Percentiles rank a stretch among this genome's conserved stretches.
phyloP scores from a whole-genome alignment of 2,113 vertebrate genomes.

The Monarcha castaneiventris region DNA sequence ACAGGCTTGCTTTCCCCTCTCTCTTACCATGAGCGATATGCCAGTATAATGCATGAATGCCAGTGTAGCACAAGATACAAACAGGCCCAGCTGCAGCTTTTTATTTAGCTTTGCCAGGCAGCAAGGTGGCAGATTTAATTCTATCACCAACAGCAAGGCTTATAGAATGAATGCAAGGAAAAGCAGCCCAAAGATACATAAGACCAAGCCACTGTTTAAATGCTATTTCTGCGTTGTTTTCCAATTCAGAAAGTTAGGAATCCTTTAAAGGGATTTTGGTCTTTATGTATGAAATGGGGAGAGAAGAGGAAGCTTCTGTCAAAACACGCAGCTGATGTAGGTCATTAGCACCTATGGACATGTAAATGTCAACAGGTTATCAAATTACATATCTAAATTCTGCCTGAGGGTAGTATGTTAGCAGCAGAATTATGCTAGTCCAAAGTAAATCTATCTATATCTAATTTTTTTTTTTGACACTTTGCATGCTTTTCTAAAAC shows the following conservation, averaged over 20 bases:
- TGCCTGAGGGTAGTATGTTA: background rate
- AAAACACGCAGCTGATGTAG: background rate
- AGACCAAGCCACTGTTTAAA: background rate
- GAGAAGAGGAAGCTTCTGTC: background rate
- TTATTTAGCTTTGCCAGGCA: background rate
- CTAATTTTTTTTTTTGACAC: background rate
- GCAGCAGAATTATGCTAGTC: background rate
- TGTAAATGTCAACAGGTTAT: constrained; percentile 21
- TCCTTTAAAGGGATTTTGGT: background rate
- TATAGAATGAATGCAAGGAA: background rate
- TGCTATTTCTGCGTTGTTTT: background rate
- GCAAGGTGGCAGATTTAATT: background rate
- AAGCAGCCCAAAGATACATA: background rate
- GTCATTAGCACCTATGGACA: background rate
- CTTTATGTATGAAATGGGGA: background rate
- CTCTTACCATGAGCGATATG: background rate
- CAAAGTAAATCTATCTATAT: background rate
- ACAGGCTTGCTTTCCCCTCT: background rate
- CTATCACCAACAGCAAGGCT: background rate
- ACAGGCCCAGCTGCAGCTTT: background rate
- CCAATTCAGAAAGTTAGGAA: background rate
- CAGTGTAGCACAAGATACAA: background rate
- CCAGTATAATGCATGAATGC: background rate
- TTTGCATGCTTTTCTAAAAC: background rate
- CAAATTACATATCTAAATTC: background rate